These are phyloP conservation scores for Rachycentron canadum DNA, from an alignment of 2,797 vertebrate genomes.

Conservation along the genomic window DNA sequence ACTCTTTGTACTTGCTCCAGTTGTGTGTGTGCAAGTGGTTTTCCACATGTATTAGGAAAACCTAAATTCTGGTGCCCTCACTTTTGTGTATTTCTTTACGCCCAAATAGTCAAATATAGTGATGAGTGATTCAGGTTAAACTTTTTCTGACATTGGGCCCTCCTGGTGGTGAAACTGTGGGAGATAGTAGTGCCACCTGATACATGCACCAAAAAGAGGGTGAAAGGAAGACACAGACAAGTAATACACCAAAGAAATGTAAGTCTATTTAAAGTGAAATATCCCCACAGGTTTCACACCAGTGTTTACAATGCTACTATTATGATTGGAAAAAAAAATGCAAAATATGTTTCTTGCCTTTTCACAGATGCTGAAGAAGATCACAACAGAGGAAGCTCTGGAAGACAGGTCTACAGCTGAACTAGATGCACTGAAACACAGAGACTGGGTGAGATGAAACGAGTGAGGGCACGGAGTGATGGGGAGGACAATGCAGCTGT, in stretches of 20 bases:
- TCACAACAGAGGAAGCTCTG: slow-evolving; percentile 85
- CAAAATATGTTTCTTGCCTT: neutral
- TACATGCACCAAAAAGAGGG: too few relatives aligned
- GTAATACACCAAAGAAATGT: too few relatives aligned
- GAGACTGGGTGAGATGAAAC: slow-evolving; percentile 89
- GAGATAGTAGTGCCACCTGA: too few relatives aligned
- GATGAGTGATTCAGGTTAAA: too few relatives aligned
- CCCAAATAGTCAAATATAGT: too few relatives aligned
- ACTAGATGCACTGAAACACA: slow-evolving; percentile 91
- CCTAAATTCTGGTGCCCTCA: too few relatives aligned
- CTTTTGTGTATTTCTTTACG: too few relatives aligned
- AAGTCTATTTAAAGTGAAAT: neutral
- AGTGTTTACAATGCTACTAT: neutral
- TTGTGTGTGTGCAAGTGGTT: neutral
- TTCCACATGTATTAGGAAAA: neutral
- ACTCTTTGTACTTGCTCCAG: too few relatives aligned
- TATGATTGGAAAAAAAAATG: neutral
- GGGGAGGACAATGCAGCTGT: slow-evolving; percentile 16
- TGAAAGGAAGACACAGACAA: too few relatives aligned
- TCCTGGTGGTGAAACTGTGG: too few relatives aligned
- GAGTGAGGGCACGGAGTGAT: neutral
- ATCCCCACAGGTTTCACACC: too few relatives aligned
- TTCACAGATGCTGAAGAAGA: slow-evolving; percentile 91
- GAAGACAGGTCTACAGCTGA: slow-evolving; percentile 85
- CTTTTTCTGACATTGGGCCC: too few relatives aligned